A percentile compares a stretch with the other conserved stretches of the same genome.
These are phyloP conservation scores for Callopanchax toddi DNA, from an alignment of 2,113 vertebrate species.

Conservation along the genomic window DNA sequence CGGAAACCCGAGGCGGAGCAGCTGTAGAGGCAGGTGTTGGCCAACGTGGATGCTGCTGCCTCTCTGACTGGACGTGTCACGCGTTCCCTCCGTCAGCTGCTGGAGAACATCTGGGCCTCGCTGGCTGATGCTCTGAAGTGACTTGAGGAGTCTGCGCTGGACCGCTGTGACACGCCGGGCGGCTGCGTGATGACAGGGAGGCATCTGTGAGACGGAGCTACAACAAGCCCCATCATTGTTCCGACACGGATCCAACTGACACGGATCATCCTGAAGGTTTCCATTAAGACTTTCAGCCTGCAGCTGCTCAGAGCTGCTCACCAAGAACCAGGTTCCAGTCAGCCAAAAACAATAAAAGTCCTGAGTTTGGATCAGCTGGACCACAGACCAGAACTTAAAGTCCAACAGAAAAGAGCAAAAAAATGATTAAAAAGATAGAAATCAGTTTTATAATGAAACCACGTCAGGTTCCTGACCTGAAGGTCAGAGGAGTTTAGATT, in stretches of 20 bases:
- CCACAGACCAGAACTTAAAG: too few relatives aligned
- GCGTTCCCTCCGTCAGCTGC: conserved; percentile 62
- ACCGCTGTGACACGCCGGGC: conserved; percentile 45
- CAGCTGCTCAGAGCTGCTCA: conserved; percentile 21
- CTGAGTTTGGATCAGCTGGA: background rate
- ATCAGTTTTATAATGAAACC: too few relatives aligned
- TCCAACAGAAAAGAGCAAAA: too few relatives aligned
- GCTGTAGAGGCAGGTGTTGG: conserved; percentile 73
- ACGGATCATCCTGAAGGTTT: conserved; percentile 16
- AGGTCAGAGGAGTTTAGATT: too few relatives aligned
- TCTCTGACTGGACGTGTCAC: conserved; percentile 67
- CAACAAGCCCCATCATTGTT: conserved; percentile 32
- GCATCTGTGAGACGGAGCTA: conserved; percentile 58
- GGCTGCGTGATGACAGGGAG: conserved; percentile 56
- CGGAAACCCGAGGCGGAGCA: conserved; percentile 63
- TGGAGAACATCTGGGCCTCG: conserved; percentile 67
- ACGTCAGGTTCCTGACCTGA: too few relatives aligned
- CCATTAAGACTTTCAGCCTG: conserved; percentile 4
- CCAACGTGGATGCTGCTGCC: conserved; percentile 51
- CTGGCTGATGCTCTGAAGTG: conserved; percentile 41
- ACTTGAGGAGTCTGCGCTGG: conserved; percentile 43
- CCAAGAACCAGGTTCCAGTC: background rate
- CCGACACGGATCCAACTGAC: conserved; percentile 9
- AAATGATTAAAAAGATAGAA: too few relatives aligned
- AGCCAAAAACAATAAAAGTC: background rate